Percentiles rank a stretch among this genome's conserved stretches.
phyloP scores from a whole-genome alignment of 2,888 invertebrate species.

The Tipula helvola region DNA sequence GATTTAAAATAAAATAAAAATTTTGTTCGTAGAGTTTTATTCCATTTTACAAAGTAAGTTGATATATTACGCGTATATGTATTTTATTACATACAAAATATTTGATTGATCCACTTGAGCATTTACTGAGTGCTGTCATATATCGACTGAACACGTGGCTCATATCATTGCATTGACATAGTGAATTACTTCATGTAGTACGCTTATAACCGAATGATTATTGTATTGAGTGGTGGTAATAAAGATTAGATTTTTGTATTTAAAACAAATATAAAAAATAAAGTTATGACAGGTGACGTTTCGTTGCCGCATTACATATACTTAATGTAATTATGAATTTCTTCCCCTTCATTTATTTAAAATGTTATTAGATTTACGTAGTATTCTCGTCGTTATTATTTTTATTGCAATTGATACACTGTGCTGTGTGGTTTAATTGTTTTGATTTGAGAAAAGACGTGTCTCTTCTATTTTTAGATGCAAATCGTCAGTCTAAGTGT shows the following conservation, averaged over 20 bases:
- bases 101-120: neutral
- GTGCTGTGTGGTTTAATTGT: neutral
- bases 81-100: neutral
- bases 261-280: neutral
- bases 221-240: neutral
- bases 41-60: neutral
- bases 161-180: neutral
- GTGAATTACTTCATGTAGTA: neutral
- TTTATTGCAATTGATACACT: neutral
- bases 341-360: neutral
- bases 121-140: neutral
- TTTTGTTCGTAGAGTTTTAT: neutral
- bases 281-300: conserved; percentile 4
- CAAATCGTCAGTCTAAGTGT: neutral
- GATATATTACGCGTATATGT: neutral
- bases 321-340: conserved; percentile 4
- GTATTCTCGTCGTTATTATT: neutral
- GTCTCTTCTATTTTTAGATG: neutral
- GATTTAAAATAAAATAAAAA: neutral
- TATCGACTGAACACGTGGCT: neutral
- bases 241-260: neutral
- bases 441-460: neutral
- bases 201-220: neutral
- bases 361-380: neutral
- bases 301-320: neutral